These are phyloP conservation scores for Balearica regulorum DNA, from an alignment of 2,797 vertebrate genomes.

Conservation along the genomic window DNA sequence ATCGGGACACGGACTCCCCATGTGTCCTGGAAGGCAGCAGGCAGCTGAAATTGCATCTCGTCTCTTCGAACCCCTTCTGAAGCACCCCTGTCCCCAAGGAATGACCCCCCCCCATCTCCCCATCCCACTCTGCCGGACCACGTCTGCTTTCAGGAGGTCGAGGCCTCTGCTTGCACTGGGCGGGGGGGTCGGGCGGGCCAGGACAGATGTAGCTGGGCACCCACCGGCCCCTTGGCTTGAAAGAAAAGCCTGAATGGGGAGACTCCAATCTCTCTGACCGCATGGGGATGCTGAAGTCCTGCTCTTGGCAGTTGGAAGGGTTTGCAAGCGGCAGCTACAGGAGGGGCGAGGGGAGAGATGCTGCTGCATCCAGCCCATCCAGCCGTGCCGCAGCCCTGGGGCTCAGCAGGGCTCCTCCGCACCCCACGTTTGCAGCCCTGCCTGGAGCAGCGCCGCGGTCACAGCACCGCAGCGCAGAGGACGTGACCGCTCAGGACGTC, in stretches of 20 bases:
- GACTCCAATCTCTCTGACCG: neutral
- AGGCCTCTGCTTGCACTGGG: fast-evolving
- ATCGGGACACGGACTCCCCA: fast-evolving
- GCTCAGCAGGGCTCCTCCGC: neutral
- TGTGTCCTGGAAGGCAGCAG: neutral
- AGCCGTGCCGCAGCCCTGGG: neutral
- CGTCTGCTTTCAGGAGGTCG: neutral
- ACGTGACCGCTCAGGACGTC: fast-evolving
- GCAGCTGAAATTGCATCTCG: neutral
- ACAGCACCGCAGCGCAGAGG: fast-evolving
- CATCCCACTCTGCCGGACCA: fast-evolving
- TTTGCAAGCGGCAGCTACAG: neutral
- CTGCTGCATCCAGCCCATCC: neutral
- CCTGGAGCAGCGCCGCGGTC: neutral
- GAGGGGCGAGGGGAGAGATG: neutral
- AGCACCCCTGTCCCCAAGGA: fast-evolving
- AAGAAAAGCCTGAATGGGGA: neutral
- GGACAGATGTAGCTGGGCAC: neutral
- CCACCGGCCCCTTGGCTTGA: fast-evolving
- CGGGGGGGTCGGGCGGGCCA: neutral
- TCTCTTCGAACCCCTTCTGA: neutral
- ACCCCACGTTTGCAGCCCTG: fast-evolving
- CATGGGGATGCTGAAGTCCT: constrained; percentile 50
- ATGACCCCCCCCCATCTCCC: neutral
- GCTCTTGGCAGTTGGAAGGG: neutral